phyloP scores from a whole-genome alignment of 2,888 invertebrate genomes.

The Disparrhopalites patrizii region DNA sequence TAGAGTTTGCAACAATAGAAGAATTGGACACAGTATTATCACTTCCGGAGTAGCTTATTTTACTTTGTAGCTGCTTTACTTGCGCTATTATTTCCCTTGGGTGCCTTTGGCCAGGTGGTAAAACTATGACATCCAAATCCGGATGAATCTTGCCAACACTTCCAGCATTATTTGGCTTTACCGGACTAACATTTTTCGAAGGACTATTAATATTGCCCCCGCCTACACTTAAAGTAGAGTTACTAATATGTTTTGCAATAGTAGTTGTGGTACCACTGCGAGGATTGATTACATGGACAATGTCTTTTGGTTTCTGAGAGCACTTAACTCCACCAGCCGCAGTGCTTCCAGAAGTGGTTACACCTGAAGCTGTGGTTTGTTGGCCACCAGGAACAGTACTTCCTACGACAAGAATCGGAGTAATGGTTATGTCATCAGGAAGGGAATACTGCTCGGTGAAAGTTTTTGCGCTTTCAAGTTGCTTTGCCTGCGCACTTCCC shows the following conservation, averaged over 20 bases:
- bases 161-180: slow-evolving; percentile 42
- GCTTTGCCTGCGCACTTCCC: slow-evolving; percentile 32
- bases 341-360: background rate
- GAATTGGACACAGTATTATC: background rate
- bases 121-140: slow-evolving; percentile 47
- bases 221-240: slow-evolving; percentile 8
- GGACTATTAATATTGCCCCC: slow-evolving; percentile 14
- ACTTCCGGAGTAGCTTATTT: too few relatives aligned
- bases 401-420: slow-evolving; percentile 32
- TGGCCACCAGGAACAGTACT: background rate
- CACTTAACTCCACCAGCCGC: background rate
- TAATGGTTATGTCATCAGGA: slow-evolving; percentile 48
- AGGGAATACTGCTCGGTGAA: slow-evolving; percentile 48
- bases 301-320: slow-evolving; percentile 32
- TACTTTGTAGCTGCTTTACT: background rate
- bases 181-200: slow-evolving; percentile 26
- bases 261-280: slow-evolving; percentile 45
- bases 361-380: background rate
- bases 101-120: slow-evolving; percentile 24
- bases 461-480: slow-evolving; percentile 46
- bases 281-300: slow-evolving; percentile 46
- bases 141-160: slow-evolving; percentile 45
- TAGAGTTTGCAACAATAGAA: too few relatives aligned
- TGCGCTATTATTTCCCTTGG: background rate
- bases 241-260: slow-evolving; percentile 47